phyloP scores from a whole-genome alignment of 2,113 vertebrate genomes.

The Bagarius yarrelli region DNA sequence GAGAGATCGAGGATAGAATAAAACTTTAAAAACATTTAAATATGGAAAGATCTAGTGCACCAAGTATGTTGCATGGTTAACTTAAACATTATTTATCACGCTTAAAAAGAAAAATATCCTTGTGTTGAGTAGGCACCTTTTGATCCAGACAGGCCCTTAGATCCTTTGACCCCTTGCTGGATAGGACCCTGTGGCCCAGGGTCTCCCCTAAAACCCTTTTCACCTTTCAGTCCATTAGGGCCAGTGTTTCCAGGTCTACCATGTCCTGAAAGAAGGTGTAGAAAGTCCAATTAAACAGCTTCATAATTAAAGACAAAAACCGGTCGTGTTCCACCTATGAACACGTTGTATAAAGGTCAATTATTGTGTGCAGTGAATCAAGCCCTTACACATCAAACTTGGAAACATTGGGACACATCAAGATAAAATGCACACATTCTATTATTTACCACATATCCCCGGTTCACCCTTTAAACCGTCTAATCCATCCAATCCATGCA shows the following conservation, averaged over 20 bases:
- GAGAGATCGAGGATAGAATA: not conserved
- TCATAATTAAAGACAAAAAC: too few species aligned
- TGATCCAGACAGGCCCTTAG: conserved; percentile 55
- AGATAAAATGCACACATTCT: not conserved
- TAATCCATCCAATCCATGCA: conserved; percentile 68
- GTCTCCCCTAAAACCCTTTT: conserved; percentile 62
- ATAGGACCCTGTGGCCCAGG: conserved; percentile 55
- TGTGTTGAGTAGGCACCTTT: conserved; percentile 50
- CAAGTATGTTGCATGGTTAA: too few species aligned
- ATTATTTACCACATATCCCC: conserved; percentile 77
- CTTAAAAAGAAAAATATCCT: too few species aligned
- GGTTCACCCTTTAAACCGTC: conserved; percentile 83
- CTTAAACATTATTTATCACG: too few species aligned
- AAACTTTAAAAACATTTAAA: not conserved
- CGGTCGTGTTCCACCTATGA: not conserved
- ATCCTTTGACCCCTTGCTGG: conserved; percentile 57
- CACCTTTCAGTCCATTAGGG: conserved; percentile 52
- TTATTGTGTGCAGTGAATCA: not conserved
- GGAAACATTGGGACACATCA: not conserved
- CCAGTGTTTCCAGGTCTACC: conserved; percentile 46
- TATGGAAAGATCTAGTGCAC: not conserved
- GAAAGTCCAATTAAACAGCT: not conserved
- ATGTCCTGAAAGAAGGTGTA: conserved; percentile 51
- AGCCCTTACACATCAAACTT: not conserved
- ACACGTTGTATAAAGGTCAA: not conserved